Conservation (phyloP, 2,797 vertebrate species). For the Spinus olivaceus region DNA sequence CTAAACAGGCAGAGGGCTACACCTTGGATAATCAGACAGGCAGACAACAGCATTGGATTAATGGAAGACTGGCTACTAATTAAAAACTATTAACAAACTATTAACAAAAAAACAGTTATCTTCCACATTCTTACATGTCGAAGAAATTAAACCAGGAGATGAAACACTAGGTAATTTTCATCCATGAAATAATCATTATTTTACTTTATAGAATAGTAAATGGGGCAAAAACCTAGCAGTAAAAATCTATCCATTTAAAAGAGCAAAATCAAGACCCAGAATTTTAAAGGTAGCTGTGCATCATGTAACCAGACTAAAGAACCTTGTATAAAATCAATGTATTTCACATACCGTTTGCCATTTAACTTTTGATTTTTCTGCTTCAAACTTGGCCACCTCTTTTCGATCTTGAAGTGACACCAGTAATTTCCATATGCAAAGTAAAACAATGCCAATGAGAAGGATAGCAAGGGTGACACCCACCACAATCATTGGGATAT, state of each 20-base stretch:
- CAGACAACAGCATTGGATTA: background rate
- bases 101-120: background rate
- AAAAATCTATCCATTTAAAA: background rate
- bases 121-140: background rate
- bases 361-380: slow-evolving; percentile 90
- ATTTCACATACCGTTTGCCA: slow-evolving; percentile 88
- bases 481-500: slow-evolving; percentile 89
- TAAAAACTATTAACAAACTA: background rate
- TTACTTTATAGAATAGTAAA: background rate
- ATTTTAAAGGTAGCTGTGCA: background rate
- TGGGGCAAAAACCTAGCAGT: background rate
- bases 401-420: slow-evolving; percentile 93
- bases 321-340: background rate
- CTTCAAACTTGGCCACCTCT: slow-evolving; percentile 97
- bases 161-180: background rate
- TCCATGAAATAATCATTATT: background rate
- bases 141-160: background rate
- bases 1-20: background rate
- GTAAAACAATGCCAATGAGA: slow-evolving; percentile 85
- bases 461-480: slow-evolving; percentile 90
- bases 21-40: background rate
- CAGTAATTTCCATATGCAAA: slow-evolving; percentile 92
- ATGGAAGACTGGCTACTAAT: background rate
- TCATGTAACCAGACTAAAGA: background rate
- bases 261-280: background rate